phyloP scores from a whole-genome alignment of 2,797 vertebrate species.

The Spondyliosoma cantharus region DNA sequence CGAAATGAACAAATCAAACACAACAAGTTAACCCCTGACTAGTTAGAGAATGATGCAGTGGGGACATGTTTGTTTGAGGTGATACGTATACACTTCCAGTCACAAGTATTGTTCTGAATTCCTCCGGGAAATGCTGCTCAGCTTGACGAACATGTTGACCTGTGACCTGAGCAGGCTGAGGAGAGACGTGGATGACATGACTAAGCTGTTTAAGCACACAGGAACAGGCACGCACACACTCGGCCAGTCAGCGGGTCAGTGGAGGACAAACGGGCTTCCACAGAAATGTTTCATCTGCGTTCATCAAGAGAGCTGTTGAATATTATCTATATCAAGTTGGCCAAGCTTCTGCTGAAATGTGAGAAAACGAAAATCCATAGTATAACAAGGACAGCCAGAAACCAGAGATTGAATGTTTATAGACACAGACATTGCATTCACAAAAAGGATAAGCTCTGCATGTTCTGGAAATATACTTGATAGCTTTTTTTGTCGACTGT shows the following conservation, averaged over 20 bases:
- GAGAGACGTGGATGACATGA: slow-evolving; percentile 14
- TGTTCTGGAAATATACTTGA: background rate
- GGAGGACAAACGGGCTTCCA: background rate
- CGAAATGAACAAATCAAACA: background rate
- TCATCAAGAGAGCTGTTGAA: background rate
- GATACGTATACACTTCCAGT: slow-evolving; percentile 60
- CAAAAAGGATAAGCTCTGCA: background rate
- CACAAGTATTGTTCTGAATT: slow-evolving; percentile 19
- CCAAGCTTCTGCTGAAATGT: too few relatives aligned
- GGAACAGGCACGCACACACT: background rate
- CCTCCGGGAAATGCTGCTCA: slow-evolving; percentile 52
- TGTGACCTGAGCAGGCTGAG: slow-evolving; percentile 42
- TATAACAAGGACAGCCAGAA: background rate
- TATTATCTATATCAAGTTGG: background rate
- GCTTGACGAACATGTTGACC: slow-evolving; percentile 61
- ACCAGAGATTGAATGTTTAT: background rate
- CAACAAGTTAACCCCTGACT: too few relatives aligned
- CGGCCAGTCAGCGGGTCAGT: background rate
- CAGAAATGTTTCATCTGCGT: background rate
- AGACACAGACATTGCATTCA: background rate
- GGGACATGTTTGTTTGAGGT: slow-evolving; percentile 7
- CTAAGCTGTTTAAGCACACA: slow-evolving; percentile 19
- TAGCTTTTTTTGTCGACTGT: background rate
- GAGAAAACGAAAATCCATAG: background rate
- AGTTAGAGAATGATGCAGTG: background rate